Conservation (phyloP, 2,888 invertebrate species). For the Lasioglossum oenotherae region DNA sequence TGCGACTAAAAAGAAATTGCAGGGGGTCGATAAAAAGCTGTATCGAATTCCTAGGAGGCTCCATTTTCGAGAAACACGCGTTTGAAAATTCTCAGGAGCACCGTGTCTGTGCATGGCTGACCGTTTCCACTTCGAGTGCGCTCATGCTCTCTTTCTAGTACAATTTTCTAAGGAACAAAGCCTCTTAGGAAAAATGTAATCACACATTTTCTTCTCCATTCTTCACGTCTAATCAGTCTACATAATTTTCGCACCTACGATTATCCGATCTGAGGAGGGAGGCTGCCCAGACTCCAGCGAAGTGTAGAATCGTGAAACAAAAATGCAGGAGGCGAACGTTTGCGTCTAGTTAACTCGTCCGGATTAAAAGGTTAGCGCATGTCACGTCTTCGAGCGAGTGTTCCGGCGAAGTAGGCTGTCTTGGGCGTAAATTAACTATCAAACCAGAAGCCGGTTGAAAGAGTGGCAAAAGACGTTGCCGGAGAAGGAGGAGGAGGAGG, state of each 20-base stretch:
- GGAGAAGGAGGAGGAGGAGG: not conserved
- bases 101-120: not conserved
- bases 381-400: not conserved
- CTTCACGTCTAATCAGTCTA: not conserved
- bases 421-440: constrained; percentile 35
- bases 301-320: not conserved
- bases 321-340: not conserved
- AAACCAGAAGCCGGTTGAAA: constrained; percentile 26
- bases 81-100: not conserved
- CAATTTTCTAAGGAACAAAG: not conserved
- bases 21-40: not conserved
- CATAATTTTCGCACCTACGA: not conserved
- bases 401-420: constrained; percentile 20
- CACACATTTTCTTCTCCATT: not conserved
- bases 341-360: not conserved
- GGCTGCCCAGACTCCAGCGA: not conserved
- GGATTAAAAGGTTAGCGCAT: not conserved
- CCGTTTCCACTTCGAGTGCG: not conserved
- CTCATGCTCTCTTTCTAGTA: not conserved
- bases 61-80: not conserved
- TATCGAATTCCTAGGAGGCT: not conserved
- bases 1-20: not conserved
- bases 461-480: not conserved
- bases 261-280: not conserved
- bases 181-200: not conserved